Conservation (phyloP, 2,888 invertebrate species). For the Copidosoma aretas region DNA sequence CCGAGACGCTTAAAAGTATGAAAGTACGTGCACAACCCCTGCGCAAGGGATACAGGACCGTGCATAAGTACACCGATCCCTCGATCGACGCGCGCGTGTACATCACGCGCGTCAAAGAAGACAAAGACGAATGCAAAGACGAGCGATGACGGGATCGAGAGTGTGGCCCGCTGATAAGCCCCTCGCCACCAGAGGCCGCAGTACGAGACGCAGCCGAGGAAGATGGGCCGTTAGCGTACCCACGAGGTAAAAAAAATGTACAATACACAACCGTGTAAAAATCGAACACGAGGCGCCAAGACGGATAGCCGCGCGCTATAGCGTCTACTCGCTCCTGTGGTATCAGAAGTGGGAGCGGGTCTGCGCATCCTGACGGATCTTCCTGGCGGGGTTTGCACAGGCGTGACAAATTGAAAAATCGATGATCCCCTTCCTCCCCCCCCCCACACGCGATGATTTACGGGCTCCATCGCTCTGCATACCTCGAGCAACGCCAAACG, state of each 20-base stretch:
- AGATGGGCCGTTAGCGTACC: slow-evolving; percentile 43
- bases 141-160: slow-evolving; percentile 43
- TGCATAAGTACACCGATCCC: no score
- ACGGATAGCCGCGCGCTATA: neutral
- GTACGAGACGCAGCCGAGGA: neutral
- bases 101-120: no score
- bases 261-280: no score
- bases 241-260: slow-evolving; percentile 51
- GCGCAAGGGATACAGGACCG: no score
- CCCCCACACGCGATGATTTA: neutral
- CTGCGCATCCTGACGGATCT: slow-evolving; percentile 28
- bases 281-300: slow-evolving; percentile 29
- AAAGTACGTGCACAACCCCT: no score
- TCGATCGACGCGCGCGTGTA: no score
- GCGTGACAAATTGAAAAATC: slow-evolving; percentile 41
- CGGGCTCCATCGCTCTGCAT: neutral
- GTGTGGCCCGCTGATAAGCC: slow-evolving; percentile 44
- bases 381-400: slow-evolving; percentile 22
- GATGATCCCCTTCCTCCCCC: slow-evolving; percentile 5
- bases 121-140: no score
- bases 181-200: neutral
- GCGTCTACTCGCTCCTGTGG: neutral
- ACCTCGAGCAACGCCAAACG: no score
- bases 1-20: no score
- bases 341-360: slow-evolving; percentile 9